These are phyloP conservation scores for Mamestra brassicae DNA, from an alignment of 2,888 invertebrate genomes.

Conservation along the genomic window DNA sequence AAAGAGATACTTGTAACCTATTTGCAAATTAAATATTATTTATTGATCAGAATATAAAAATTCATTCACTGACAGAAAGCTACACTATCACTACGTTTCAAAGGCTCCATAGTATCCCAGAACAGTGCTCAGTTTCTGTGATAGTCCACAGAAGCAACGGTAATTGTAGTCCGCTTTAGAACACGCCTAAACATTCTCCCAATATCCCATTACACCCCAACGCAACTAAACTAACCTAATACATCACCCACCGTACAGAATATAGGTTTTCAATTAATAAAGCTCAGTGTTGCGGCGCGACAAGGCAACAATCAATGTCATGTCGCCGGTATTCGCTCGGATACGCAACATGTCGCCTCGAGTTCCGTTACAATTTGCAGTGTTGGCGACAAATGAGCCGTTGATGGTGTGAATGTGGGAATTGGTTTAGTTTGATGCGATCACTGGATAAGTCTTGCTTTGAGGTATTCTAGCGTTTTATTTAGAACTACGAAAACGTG, in stretches of 20 bases:
- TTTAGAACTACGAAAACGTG: too few relatives aligned
- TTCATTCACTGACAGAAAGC: too few relatives aligned
- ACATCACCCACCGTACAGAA: conserved; percentile 15
- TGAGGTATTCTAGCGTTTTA: too few relatives aligned
- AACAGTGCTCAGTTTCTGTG: too few relatives aligned
- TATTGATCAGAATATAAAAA: too few relatives aligned
- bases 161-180: background rate
- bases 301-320: conserved; percentile 64
- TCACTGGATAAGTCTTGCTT: background rate
- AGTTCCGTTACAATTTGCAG: conserved; percentile 59
- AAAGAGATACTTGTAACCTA: too few relatives aligned
- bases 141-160: background rate
- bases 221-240: conserved; percentile 22
- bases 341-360: conserved; percentile 44
- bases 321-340: conserved; percentile 48
- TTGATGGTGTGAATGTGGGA: conserved; percentile 23
- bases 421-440: background rate
- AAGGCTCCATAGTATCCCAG: too few relatives aligned
- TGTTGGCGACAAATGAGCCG: conserved; percentile 45
- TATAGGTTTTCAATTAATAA: conserved; percentile 68
- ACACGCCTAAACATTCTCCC: background rate
- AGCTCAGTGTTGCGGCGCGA: conserved; percentile 54
- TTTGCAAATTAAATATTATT: too few relatives aligned
- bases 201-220: background rate
- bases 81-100: too few relatives aligned